phyloP scores from a whole-genome alignment of 2,797 vertebrate genomes.

The Dendrocincla tyrannina region DNA sequence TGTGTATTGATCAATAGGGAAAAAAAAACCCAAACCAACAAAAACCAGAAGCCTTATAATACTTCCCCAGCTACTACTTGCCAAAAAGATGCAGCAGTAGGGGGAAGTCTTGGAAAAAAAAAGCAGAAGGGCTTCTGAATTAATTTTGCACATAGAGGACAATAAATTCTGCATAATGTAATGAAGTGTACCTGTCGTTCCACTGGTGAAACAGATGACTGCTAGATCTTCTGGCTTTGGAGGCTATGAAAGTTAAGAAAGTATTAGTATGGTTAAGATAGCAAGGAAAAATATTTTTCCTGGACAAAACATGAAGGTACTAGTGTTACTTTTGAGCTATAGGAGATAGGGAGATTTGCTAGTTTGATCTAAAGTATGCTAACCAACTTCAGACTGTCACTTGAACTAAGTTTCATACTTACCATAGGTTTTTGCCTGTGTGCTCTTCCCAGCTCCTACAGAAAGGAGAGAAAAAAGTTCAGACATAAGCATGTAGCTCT shows the following conservation, averaged over 20 bases:
- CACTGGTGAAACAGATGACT: slow-evolving; percentile 95
- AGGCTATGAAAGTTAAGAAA: slow-evolving; percentile 77
- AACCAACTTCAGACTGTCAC: neutral
- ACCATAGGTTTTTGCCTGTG: slow-evolving; percentile 77
- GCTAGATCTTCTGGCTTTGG: slow-evolving; percentile 90
- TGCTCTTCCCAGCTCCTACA: slow-evolving; percentile 74
- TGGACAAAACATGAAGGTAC: neutral
- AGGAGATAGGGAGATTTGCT: neutral
- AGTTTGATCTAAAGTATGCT: neutral
- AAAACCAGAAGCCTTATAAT: neutral
- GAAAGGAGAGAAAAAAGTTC: neutral
- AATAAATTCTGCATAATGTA: neutral
- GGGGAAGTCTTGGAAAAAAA: neutral
- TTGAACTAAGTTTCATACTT: neutral
- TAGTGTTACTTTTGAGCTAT: neutral
- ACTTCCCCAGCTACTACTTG: neutral
- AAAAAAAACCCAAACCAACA: neutral
- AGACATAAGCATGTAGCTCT: neutral
- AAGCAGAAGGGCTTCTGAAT: neutral
- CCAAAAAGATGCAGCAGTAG: neutral
- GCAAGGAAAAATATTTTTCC: neutral
- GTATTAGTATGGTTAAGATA: neutral
- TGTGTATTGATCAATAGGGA: neutral
- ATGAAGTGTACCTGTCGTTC: slow-evolving; percentile 88
- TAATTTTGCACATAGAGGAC: neutral